Evolutionary conservation across 2,113 vertebrate genomes (phyloP), one percentile per base, ranked within the genome.

Genomic region (Rhodinocichla rosea): DNA sequence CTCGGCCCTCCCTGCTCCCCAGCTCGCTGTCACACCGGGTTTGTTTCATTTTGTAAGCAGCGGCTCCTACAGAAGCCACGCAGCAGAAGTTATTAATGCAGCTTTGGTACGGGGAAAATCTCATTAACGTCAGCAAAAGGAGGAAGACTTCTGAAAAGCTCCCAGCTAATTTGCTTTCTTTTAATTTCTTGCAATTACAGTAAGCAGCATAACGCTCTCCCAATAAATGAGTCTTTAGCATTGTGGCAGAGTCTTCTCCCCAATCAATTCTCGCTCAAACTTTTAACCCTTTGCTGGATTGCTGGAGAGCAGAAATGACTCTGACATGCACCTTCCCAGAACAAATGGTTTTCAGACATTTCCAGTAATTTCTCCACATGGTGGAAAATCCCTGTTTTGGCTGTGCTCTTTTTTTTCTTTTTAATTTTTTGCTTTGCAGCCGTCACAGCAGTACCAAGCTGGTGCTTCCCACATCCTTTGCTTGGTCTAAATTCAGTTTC

Each of bases 91-190:
- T 96, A 96, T 96, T 95, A 95, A 87, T 27, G 40, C 81, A 4
- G 74, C 88, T 95, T 96, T 89, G 93, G 95, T 79, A 91, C 5
- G 42, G 87, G 89, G 88, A 81, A 95, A 97, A 95, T 96, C 97
- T 97, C 95, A 95, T 95, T 96, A 96, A 94, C 83, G 53, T 94
- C 94, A 96, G 97, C 90, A 94, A 97, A 94, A 93, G 94, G 94
- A 95, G 83, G 88, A 93, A 97, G 95, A 94, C 77, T 94, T 92
- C 95, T 93, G 95, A 93, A 90, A 95, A 86, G 83, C 90, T 96
- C 93, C 78, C 68, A 94, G 93, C 95, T 96, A 95, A 95, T 97
- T 95, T 97, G 91, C 92, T 95, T 97, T 96, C 94, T 97, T 97
- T 94, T 96, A 95, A 95, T 97, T 95, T 92, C 97, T 90, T 91